These are phyloP conservation scores for Slavum lentiscoides DNA, from an alignment of 2,888 invertebrate genomes.

Conservation along the genomic window DNA sequence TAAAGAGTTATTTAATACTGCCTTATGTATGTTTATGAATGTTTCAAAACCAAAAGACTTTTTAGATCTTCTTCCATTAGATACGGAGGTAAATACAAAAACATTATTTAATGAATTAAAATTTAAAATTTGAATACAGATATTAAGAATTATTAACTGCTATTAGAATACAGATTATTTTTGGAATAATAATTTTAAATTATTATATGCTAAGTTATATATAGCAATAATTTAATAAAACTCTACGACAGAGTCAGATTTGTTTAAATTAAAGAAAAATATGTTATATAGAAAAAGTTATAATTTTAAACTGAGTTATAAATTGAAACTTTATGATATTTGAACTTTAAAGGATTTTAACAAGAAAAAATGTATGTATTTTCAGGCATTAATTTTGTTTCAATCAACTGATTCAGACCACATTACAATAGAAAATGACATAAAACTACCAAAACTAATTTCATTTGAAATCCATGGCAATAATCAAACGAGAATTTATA, in stretches of 20 bases:
- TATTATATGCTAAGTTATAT: too few relatives aligned
- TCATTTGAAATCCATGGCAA: constrained; percentile 53
- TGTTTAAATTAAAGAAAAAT: not conserved
- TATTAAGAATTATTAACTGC: not conserved
- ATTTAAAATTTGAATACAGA: not conserved
- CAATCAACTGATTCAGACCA: constrained; percentile 63
- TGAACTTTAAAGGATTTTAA: not conserved
- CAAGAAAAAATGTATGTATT: constrained; percentile 13
- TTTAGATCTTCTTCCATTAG: constrained; percentile 45
- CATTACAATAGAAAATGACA: constrained; percentile 49
- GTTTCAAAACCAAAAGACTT: constrained; percentile 32
- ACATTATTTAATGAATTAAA: not conserved
- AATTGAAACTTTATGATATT: not conserved
- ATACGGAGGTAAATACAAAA: constrained; percentile 48
- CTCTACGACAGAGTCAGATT: not conserved
- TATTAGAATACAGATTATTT: not conserved
- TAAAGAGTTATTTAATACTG: constrained; percentile 38
- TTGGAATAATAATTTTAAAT: too few relatives aligned
- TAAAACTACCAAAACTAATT: constrained; percentile 43
- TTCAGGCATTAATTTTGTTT: constrained; percentile 64
- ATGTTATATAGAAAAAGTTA: not conserved
- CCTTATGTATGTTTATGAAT: constrained; percentile 50
- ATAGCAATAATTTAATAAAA: not conserved
- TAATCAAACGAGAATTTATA: constrained; percentile 6
- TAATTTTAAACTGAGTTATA: not conserved